These are phyloP conservation scores for Myotis pilosus DNA, from an alignment of 2,797 vertebrate species.

Conservation along the genomic window DNA sequence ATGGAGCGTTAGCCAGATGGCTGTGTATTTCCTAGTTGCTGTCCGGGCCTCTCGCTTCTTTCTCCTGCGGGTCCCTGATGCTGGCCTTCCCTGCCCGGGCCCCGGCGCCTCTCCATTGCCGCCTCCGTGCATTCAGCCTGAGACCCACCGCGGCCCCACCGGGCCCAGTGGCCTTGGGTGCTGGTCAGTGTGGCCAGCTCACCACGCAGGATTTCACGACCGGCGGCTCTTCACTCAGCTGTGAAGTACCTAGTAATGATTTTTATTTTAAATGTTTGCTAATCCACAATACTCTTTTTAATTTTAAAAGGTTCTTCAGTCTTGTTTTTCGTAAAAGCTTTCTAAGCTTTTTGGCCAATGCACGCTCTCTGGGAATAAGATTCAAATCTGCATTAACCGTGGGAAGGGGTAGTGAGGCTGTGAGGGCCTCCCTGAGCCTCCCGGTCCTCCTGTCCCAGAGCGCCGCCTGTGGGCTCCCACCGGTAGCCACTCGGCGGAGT, in stretches of 20 bases:
- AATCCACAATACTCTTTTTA: background rate
- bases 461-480: background rate
- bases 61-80: no score
- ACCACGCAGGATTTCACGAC: background rate
- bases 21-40: no score
- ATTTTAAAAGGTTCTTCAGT: background rate
- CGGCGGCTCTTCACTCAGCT: background rate
- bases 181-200: background rate
- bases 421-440: background rate
- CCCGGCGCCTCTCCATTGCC: no score
- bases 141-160: no score
- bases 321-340: background rate
- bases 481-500: fast-evolving
- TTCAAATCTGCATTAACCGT: background rate
- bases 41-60: no score
- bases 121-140: no score
- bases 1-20: no score
- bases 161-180: background rate
- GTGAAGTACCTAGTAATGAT: background rate
- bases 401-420: background rate
- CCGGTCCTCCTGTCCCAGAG: background rate
- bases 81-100: no score
- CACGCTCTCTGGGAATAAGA: background rate
- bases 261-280: background rate
- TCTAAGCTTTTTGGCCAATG: background rate